Percentiles rank a stretch among this genome's conserved stretches.
Conservation (phyloP, 30 jellyfish, hydroid and myxozoan species). For the Clytia hemisphaerica region DNA sequence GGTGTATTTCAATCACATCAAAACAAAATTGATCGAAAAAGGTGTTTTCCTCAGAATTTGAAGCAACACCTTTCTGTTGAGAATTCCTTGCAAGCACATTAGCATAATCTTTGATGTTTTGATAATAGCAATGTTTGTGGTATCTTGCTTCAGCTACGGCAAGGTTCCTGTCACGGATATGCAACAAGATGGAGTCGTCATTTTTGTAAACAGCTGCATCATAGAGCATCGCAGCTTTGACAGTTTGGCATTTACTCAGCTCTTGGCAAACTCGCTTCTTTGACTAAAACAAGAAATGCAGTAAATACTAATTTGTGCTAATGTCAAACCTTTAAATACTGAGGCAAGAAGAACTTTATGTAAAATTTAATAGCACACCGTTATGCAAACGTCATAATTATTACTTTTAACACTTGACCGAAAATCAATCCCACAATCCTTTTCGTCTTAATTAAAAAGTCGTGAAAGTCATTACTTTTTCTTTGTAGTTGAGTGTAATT, state of each 20-base stretch:
- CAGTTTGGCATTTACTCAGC: conserved; percentile 3
- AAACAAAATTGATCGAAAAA: conserved; percentile 12
- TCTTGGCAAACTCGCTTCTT: conserved; percentile 15
- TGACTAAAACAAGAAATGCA: conserved; percentile 6
- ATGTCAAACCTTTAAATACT: too few relatives aligned
- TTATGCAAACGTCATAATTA: too few relatives aligned
- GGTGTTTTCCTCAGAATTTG: background rate
- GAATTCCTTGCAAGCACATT: too few relatives aligned
- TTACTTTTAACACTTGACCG: too few relatives aligned
- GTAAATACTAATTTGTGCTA: too few relatives aligned
- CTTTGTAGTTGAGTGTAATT: too few relatives aligned
- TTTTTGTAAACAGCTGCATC: conserved; percentile 23
- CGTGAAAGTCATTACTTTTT: too few relatives aligned
- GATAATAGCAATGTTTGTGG: conserved; percentile 19
- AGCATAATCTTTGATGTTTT: conserved; percentile 6
- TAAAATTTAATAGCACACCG: too few relatives aligned
- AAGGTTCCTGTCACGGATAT: conserved; percentile 22
- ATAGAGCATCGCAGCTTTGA: conserved; percentile 19
- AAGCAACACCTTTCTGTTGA: background rate
- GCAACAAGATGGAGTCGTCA: conserved; percentile 32
- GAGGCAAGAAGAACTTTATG: background rate
- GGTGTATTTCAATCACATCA: conserved; percentile 1
- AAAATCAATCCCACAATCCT: too few relatives aligned
- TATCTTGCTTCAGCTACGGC: conserved; percentile 30
- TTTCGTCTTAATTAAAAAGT: too few relatives aligned